These are phyloP conservation scores for Sclerurus mexicanus DNA, from an alignment of 2,113 vertebrate species.

Conservation along the genomic window DNA sequence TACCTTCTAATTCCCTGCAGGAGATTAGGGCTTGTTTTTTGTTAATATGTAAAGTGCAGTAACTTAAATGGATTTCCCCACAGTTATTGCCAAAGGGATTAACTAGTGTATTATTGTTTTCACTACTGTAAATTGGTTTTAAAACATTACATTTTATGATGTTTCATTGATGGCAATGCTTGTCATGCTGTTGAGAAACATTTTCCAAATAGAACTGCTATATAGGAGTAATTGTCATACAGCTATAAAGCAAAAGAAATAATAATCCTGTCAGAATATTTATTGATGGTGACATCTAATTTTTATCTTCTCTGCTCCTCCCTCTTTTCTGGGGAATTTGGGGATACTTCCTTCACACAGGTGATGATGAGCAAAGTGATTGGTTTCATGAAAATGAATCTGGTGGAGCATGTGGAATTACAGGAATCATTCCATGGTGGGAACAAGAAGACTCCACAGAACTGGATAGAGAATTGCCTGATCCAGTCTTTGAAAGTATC, in stretches of 20 bases:
- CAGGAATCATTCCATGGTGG: constrained; percentile 93
- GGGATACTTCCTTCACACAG: constrained; percentile 65
- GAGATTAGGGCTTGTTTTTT: constrained; percentile 62
- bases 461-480: constrained; percentile 84
- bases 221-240: not conserved
- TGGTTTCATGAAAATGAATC: constrained; percentile 96
- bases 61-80: constrained; percentile 59
- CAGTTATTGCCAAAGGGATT: constrained; percentile 56
- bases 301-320: constrained; percentile 30
- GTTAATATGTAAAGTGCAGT: constrained; percentile 58
- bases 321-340: not conserved
- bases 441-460: constrained; percentile 85
- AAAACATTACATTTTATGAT: constrained; percentile 59
- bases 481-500: constrained; percentile 94
- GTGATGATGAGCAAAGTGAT: constrained; percentile 96
- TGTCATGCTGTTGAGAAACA: constrained; percentile 12
- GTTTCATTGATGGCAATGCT: constrained; percentile 13
- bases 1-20: constrained; percentile 68
- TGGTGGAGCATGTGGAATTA: constrained; percentile 91
- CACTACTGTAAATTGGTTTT: constrained; percentile 55
- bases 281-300: constrained; percentile 14
- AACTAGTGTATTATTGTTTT: constrained; percentile 60
- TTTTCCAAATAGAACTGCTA: constrained; percentile 1
- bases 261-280: not conserved
- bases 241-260: constrained; percentile 3